Conservation (phyloP, 1,140 invertebrate genomes). For the Drosophila nigromelanica region DNA sequence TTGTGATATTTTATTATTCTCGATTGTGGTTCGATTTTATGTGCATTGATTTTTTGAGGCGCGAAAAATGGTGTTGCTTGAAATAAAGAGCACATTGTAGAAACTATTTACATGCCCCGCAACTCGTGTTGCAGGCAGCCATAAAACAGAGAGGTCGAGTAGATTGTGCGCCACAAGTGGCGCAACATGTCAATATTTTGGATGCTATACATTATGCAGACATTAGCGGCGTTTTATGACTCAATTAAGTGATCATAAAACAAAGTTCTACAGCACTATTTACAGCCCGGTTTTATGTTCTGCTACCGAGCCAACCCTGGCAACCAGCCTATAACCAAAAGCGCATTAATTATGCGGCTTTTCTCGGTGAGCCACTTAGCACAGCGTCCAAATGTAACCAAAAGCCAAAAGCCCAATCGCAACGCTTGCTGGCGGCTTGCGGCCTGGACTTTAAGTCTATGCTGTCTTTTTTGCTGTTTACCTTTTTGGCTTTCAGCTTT, state of each 20-base stretch:
- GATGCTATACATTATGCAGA: conserved; percentile 36
- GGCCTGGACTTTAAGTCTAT: conserved; percentile 6
- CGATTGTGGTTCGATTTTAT: conserved; percentile 25
- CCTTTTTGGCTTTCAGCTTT: conserved; percentile 19
- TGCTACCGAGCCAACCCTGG: conserved; percentile 8
- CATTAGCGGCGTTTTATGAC: conserved; percentile 69
- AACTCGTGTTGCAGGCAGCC: conserved; percentile 15
- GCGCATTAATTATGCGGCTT: conserved; percentile 75
- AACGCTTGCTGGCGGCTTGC: conserved; percentile 38
- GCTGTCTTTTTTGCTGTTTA: conserved; percentile 15
- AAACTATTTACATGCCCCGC: conserved; percentile 3
- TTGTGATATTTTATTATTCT: conserved; percentile 14
- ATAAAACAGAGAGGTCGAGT: conserved; percentile 9
- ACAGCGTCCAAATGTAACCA: neutral
- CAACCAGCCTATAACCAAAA: conserved; percentile 46
- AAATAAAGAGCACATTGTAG: conserved; percentile 6
- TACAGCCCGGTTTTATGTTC: conserved; percentile 33
- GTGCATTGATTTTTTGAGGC: conserved; percentile 20
- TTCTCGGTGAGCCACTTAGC: conserved; percentile 20
- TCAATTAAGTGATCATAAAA: conserved; percentile 73
- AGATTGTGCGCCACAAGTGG: conserved; percentile 20
- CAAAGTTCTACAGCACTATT: conserved; percentile 39
- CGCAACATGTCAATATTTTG: conserved; percentile 46
- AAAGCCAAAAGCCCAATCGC: conserved; percentile 32
- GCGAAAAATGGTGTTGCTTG: conserved; percentile 17